Percentiles rank a stretch among this genome's conserved stretches.
Evolutionary conservation across 2,797 vertebrate genomes (phyloP).

Genomic region (Spea hammondii): DNA sequence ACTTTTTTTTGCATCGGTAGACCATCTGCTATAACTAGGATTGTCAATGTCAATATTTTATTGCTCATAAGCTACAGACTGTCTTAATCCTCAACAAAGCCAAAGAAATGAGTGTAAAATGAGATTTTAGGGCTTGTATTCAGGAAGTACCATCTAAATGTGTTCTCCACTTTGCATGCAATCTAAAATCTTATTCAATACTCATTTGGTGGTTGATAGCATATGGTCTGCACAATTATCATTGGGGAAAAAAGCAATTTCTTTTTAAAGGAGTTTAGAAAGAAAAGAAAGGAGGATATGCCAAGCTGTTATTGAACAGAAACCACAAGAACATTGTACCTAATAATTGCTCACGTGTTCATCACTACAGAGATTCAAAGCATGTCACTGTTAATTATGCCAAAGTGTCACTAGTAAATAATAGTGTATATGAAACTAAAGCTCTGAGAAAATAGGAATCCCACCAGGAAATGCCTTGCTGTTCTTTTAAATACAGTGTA

Average conservation of each 20-base stretch:
- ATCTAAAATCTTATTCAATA: constrained; percentile 51
- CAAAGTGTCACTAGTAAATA: constrained; percentile 17
- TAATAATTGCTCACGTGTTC: constrained; percentile 22
- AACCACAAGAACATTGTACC: constrained; percentile 12
- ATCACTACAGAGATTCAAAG: neutral
- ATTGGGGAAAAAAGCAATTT: constrained; percentile 48
- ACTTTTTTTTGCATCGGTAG: constrained; percentile 62
- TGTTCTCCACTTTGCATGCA: constrained; percentile 48
- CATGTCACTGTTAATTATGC: constrained; percentile 18
- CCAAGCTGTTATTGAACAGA: constrained; percentile 9
- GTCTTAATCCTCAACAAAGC: constrained; percentile 56
- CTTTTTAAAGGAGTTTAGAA: constrained; percentile 44
- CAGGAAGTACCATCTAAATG: constrained; percentile 43
- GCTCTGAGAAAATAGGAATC: neutral
- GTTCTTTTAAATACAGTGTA: constrained; percentile 5
- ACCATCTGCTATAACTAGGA: constrained; percentile 64
- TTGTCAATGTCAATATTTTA: constrained; percentile 58
- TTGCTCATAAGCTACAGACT: constrained; percentile 54
- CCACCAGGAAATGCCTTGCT: neutral
- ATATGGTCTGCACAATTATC: constrained; percentile 52
- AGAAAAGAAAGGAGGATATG: constrained; percentile 5
- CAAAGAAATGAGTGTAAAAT: constrained; percentile 52
- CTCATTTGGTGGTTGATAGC: constrained; percentile 38
- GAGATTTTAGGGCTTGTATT: constrained; percentile 53
- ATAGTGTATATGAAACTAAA: neutral